Evolutionary conservation across 1,140 invertebrate genomes (phyloP).

Genomic region (Trichoplusia ni): DNA sequence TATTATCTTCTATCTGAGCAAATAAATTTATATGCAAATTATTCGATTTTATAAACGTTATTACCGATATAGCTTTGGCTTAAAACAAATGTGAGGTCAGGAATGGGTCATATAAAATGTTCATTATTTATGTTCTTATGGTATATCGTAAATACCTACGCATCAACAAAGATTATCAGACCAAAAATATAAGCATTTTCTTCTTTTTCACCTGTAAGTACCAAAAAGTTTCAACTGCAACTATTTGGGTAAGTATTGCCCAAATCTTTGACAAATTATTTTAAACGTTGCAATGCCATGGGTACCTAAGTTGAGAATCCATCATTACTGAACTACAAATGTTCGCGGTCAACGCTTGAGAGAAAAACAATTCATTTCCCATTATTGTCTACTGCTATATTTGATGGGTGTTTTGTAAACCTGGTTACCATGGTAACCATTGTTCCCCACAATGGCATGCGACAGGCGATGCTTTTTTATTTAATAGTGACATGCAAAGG

Average conservation of each 20-base stretch:
- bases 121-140: slow-evolving; percentile 12
- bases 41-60: slow-evolving; percentile 7
- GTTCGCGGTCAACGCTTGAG: slow-evolving; percentile 11
- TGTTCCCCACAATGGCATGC: slow-evolving; percentile 1
- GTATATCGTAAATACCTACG: background rate
- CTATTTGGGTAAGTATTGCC: too few relatives aligned
- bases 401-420: slow-evolving; percentile 1
- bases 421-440: background rate
- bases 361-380: slow-evolving; percentile 24
- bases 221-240: too few relatives aligned
- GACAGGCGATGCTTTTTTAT: slow-evolving; percentile 16
- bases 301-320: background rate
- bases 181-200: too few relatives aligned
- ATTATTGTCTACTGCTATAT: slow-evolving; percentile 11
- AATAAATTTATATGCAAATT: slow-evolving; percentile 15
- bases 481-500: slow-evolving; percentile 7
- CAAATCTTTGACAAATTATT: too few relatives aligned
- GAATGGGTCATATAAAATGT: slow-evolving; percentile 2
- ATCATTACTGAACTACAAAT: slow-evolving; percentile 12
- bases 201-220: too few relatives aligned
- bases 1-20: slow-evolving; percentile 8
- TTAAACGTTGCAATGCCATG: too few relatives aligned
- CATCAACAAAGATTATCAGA: background rate
- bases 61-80: slow-evolving; percentile 10
- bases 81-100: slow-evolving; percentile 16